Evolutionary conservation across 2,797 vertebrate genomes (phyloP), one percentile per base, ranked within the genome.

Genomic region (Sylvilagus floridanus): DNA sequence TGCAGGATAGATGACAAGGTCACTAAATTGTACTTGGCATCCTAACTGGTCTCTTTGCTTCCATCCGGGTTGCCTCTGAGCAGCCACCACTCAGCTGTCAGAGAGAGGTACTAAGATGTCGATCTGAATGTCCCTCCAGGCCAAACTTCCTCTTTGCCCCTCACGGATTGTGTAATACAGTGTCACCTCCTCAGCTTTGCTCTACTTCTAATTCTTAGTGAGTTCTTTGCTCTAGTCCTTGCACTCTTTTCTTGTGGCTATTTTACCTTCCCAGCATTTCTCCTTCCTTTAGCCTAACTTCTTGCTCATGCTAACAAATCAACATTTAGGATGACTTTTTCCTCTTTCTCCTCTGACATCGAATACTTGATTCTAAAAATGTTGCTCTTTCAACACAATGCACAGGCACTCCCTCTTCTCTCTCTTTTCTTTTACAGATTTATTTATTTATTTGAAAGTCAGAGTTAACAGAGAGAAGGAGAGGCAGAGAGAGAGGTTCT

Each of bases 101-200:
- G 32, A 12, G 30, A 72, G 62, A 62, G 14, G 2, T 8, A 10
- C 26, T 22, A 0, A 60, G 35, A 42, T 42, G 84, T 7, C 16
- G 47, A 0, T 11, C 6, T 52, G 60, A 35, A 24, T 37, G 14
- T 32, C 30, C 54, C 32, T 32, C 11, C 2, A 17, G 24, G 47
- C n/a, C 83, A 17, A 26, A 42, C 42, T 4, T 75, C 65, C 32
- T 13, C 32, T 11, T 21, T 16, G 54, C 54, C 12, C 14, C 54
- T 17, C 6, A 16, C 3, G 3, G 32, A 9, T 52, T 73, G 71
- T 30, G 0, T 3, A n/a, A 37, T 9, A 7, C 0, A 30, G 1
- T 1, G 9, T 17, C n/a, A 12, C n/a, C 24, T 71, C 52, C 11
- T 22, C 63, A 24, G 22, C 19, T 63, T 19, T 42, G 21, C n/a